A percentile compares a stretch with the other conserved stretches of the same genome.
These are phyloP conservation scores for Corydoras sp. DNA, from an alignment of 2,113 vertebrate genomes.

Conservation along the genomic window DNA sequence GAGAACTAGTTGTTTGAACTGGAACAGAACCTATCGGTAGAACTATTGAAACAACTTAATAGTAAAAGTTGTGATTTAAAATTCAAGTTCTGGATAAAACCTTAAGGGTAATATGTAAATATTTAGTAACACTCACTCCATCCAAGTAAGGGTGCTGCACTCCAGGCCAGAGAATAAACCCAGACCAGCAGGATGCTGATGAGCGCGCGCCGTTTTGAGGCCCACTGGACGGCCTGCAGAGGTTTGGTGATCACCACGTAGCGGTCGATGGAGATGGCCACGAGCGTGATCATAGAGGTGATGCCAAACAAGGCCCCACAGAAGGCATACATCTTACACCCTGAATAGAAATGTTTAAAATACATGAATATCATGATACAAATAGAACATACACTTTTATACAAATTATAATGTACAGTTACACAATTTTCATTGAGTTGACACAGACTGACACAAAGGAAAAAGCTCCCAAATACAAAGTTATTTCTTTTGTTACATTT, in stretches of 20 bases:
- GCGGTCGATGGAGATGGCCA: constrained; percentile 76
- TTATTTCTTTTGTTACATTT: too few species aligned
- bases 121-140: constrained; percentile 72
- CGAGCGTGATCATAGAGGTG: constrained; percentile 81
- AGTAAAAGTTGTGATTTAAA: too few species aligned
- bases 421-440: too few species aligned
- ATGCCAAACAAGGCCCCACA: constrained; percentile 81
- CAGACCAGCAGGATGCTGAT: constrained; percentile 72
- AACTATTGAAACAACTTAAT: too few species aligned
- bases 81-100: too few species aligned
- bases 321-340: constrained; percentile 82
- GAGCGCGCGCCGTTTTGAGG: constrained; percentile 66
- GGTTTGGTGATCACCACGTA: constrained; percentile 81
- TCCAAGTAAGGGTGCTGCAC: constrained; percentile 80
- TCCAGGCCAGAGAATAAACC: constrained; percentile 80
- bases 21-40: too few species aligned
- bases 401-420: too few species aligned
- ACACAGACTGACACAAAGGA: too few species aligned
- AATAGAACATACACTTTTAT: too few species aligned
- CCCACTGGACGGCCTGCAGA: constrained; percentile 67
- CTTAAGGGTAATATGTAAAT: background rate
- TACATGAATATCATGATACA: too few species aligned
- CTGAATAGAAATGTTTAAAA: constrained; percentile 48
- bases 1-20: too few species aligned
- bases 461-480: too few species aligned